Percentiles rank a stretch among this genome's conserved stretches.
These are phyloP conservation scores for Australoheros facetus DNA, from an alignment of 2,797 vertebrate species.

Conservation along the genomic window DNA sequence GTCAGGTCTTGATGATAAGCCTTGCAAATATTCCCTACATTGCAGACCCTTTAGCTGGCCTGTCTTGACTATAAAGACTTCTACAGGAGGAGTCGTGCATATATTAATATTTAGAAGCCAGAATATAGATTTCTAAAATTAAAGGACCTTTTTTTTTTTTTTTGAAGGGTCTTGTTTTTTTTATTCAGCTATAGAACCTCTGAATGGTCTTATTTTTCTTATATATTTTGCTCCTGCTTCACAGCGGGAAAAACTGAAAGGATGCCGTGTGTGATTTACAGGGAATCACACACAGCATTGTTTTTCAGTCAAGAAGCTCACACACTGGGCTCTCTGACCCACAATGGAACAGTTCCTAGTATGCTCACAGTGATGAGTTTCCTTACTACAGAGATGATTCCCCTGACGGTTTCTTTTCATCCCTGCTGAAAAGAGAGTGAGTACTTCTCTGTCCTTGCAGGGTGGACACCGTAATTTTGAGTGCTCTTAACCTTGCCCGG, in stretches of 20 bases:
- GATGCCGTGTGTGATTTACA: conserved; percentile 41
- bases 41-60: not conserved
- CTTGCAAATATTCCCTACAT: no score
- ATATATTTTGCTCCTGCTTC: conserved; percentile 19
- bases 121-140: not conserved
- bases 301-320: conserved; percentile 42
- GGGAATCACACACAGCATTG: conserved; percentile 16
- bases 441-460: conserved; percentile 64
- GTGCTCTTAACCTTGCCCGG: conserved; percentile 70
- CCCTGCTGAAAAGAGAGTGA: conserved; percentile 42
- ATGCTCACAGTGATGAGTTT: conserved; percentile 56
- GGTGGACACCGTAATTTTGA: conserved; percentile 64
- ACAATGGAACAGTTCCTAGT: conserved; percentile 54
- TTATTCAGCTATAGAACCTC: not conserved
- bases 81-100: not conserved
- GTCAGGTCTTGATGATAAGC: no score
- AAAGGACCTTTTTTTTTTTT: not conserved
- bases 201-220: conserved; percentile 5
- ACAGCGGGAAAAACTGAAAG: conserved; percentile 33
- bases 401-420: conserved; percentile 57
- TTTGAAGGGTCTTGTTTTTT: not conserved
- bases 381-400: conserved; percentile 59
- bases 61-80: not conserved
- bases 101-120: not conserved
- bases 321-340: conserved; percentile 63